Evolutionary conservation across 2,888 invertebrate species (phyloP).

Genomic region (Lapara coniferarum): DNA sequence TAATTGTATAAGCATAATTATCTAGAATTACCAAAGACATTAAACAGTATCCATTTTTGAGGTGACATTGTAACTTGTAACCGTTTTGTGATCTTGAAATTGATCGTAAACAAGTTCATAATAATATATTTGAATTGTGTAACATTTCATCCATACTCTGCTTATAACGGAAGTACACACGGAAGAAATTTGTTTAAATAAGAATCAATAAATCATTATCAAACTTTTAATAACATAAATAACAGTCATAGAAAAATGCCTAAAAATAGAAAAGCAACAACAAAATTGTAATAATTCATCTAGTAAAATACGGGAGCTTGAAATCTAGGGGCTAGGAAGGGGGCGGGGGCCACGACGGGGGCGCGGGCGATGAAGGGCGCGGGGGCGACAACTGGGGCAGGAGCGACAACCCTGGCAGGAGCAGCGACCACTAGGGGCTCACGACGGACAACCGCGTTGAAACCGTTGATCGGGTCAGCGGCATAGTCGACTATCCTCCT

Average conservation of each 20-base stretch:
- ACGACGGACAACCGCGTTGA: slow-evolving; percentile 83
- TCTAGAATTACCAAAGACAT: no score
- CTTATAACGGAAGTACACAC: not conserved
- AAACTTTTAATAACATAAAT: slow-evolving; percentile 71
- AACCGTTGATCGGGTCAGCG: slow-evolving; percentile 82
- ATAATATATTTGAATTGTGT: not conserved
- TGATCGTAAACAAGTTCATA: no score
- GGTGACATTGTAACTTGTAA: no score
- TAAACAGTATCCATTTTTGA: no score
- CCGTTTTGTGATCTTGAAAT: no score
- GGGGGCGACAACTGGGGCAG: slow-evolving; percentile 49
- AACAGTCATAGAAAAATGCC: slow-evolving; percentile 67
- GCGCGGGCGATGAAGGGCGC: slow-evolving; percentile 48
- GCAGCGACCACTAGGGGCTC: slow-evolving; percentile 70
- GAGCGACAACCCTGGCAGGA: slow-evolving; percentile 56
- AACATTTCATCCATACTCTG: not conserved
- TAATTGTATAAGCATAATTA: no score
- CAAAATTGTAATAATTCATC: slow-evolving; percentile 80
- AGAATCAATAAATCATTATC: slow-evolving; percentile 34
- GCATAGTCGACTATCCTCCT: slow-evolving; percentile 82
- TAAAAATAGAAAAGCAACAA: slow-evolving; percentile 55
- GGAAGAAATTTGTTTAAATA: slow-evolving; percentile 3
- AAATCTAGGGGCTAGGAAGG: slow-evolving; percentile 60
- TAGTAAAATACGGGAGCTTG: slow-evolving; percentile 71
- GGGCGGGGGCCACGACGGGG: slow-evolving; percentile 48